A percentile compares a stretch with the other conserved stretches of the same genome.
phyloP scores from a whole-genome alignment of 2,797 vertebrate species.

The Danio aesculapii region DNA sequence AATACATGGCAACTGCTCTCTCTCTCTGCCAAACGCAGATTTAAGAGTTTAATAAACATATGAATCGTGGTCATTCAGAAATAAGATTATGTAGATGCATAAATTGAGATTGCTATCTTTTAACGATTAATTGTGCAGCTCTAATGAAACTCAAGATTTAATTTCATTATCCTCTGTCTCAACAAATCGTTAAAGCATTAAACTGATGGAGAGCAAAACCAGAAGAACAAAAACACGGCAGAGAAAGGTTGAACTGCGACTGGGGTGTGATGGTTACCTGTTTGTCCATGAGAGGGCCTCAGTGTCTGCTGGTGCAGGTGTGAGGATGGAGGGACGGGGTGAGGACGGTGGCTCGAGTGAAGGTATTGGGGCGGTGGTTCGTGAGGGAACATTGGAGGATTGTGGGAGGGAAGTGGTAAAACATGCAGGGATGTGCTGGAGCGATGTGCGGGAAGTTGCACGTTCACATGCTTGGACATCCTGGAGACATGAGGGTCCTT shows the following conservation, averaged over 20 bases:
- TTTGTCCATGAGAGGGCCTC: slow-evolving; percentile 66
- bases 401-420: slow-evolving; percentile 81
- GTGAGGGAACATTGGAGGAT: slow-evolving; percentile 84
- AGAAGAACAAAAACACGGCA: slow-evolving; percentile 8
- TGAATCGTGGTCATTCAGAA: no score
- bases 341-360: slow-evolving; percentile 43
- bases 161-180: neutral
- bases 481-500: slow-evolving; percentile 69
- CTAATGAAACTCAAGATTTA: neutral
- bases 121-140: no score
- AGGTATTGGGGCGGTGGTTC: slow-evolving; percentile 69
- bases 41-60: no score
- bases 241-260: neutral
- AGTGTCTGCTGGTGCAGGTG: slow-evolving; percentile 58
- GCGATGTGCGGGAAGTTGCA: slow-evolving; percentile 53
- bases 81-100: no score
- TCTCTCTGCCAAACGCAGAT: no score
- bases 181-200: no score
- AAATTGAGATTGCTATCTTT: no score
- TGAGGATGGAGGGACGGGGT: slow-evolving; percentile 76
- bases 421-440: slow-evolving; percentile 83
- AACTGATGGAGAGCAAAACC: neutral
- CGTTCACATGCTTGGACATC: slow-evolving; percentile 62
- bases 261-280: slow-evolving; percentile 70
- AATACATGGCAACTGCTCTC: no score